Conservation (phyloP, 1,140 invertebrate species). For the Leptoteleia sp. region DNA sequence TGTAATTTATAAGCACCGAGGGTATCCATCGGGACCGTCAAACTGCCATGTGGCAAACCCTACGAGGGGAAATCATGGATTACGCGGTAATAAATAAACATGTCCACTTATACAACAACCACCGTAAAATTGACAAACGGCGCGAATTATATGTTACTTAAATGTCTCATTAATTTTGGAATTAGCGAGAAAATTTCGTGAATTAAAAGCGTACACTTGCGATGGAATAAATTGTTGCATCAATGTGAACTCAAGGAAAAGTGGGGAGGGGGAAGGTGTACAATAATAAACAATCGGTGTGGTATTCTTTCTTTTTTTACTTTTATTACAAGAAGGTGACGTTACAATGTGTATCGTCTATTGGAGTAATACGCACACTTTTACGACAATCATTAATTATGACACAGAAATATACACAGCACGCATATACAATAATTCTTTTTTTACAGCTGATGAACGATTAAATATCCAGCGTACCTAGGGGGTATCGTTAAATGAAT, state of each 20-base stretch:
- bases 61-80: conserved; percentile 78
- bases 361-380: conserved; percentile 69
- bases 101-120: conserved; percentile 74
- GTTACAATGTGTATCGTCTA: conserved; percentile 71
- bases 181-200: conserved; percentile 19
- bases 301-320: conserved; percentile 30
- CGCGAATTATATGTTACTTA: conserved; percentile 55
- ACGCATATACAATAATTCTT: conserved; percentile 67
- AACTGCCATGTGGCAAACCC: conserved; percentile 80
- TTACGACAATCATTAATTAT: conserved; percentile 77
- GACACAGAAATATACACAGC: conserved; percentile 77
- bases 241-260: too few species aligned
- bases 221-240: too few species aligned
- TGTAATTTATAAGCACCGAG: conserved; percentile 79
- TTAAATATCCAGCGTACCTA: conserved; percentile 38
- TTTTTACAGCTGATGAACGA: conserved; percentile 65
- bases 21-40: conserved; percentile 74
- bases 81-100: conserved; percentile 81
- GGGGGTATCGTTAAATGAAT: not conserved
- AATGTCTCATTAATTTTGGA: conserved; percentile 48
- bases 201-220: not conserved
- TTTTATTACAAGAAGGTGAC: conserved; percentile 78
- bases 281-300: conserved; percentile 1
- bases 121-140: conserved; percentile 70
- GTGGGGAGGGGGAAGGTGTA: too few species aligned